These are phyloP conservation scores for Narcine bancroftii DNA, from an alignment of 2,113 vertebrate genomes.

Conservation along the genomic window DNA sequence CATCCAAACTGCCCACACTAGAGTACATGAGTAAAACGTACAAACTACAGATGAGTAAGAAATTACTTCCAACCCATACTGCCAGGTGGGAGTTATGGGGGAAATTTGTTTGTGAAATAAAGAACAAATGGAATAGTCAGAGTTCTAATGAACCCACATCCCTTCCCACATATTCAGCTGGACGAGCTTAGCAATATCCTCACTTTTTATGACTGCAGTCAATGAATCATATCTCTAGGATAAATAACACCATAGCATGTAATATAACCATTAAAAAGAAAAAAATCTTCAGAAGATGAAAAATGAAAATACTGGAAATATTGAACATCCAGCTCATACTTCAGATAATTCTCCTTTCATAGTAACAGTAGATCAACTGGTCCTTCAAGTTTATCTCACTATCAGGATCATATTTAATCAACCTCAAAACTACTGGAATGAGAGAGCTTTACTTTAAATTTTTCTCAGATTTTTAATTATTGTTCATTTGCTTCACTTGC, in stretches of 20 bases:
- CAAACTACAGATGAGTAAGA: constrained; percentile 1
- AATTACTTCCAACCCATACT: background rate
- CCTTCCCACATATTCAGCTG: background rate
- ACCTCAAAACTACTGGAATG: no score
- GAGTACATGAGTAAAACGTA: background rate
- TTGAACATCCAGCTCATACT: no score
- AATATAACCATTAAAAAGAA: no score
- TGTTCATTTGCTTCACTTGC: no score
- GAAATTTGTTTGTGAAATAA: background rate
- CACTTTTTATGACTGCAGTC: background rate
- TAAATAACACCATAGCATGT: background rate
- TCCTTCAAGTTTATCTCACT: no score
- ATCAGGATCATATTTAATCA: no score
- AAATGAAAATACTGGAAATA: no score
- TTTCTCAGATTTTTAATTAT: no score
- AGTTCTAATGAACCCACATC: background rate
- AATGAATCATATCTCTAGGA: background rate
- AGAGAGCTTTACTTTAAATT: no score
- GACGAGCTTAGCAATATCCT: background rate
- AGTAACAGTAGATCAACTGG: no score
- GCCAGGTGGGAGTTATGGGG: background rate
- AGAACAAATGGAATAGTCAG: background rate
- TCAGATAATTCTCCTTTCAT: no score
- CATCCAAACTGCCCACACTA: background rate
- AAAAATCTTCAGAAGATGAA: no score